Conservation (phyloP, 1,140 invertebrate genomes). For the Delia radicum region DNA sequence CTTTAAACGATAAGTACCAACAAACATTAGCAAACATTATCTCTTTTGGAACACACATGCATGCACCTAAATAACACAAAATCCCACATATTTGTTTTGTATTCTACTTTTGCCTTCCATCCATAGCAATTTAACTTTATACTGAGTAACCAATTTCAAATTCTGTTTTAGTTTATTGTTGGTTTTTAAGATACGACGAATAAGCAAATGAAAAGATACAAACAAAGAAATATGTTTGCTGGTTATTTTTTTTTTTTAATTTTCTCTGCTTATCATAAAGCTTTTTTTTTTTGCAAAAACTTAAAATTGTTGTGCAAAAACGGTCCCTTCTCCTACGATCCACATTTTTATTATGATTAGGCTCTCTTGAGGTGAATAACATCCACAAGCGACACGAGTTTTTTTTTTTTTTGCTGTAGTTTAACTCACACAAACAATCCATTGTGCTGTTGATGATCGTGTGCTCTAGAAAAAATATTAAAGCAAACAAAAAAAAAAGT, state of each 20-base stretch:
- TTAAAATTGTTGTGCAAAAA: neutral
- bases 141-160: neutral
- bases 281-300: neutral
- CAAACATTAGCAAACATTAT: constrained; percentile 1
- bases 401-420: neutral
- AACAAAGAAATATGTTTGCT: neutral
- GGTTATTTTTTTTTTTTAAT: too few species aligned
- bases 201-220: neutral
- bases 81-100: neutral
- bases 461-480: neutral
- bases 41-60: neutral
- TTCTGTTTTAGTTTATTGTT: neutral
- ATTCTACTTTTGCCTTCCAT: neutral
- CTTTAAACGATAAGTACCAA: neutral
- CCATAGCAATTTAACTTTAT: neutral
- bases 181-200: neutral
- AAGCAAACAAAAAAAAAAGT: neutral
- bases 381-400: neutral
- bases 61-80: neutral
- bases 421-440: too few species aligned
- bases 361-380: neutral
- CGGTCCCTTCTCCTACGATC: neutral
- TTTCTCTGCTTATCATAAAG: neutral
- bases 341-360: neutral
- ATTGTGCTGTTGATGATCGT: neutral